phyloP scores from a whole-genome alignment of 2,888 invertebrate species.

The Cantharis nigra region DNA sequence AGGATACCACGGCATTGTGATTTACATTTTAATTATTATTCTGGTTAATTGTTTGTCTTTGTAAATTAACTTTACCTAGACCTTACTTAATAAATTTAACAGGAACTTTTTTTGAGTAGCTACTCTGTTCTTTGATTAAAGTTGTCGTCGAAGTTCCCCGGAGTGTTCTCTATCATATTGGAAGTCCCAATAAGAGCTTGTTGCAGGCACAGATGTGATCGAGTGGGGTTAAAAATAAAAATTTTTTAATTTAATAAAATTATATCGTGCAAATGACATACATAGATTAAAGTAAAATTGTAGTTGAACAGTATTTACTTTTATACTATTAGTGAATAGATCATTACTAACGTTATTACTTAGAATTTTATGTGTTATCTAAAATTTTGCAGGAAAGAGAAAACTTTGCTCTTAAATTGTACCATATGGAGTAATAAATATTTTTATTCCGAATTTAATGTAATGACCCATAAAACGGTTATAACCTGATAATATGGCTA shows the following conservation, averaged over 20 bases:
- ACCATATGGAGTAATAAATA: neutral
- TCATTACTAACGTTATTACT: neutral
- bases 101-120: neutral
- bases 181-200: neutral
- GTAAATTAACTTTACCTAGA: neutral
- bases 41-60: neutral
- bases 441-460: neutral
- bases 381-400: neutral
- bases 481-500: neutral
- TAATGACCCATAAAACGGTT: neutral
- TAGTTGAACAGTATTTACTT: neutral
- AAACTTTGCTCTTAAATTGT: neutral
- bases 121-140: neutral
- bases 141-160: neutral
- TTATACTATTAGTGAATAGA: neutral
- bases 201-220: neutral
- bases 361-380: neutral
- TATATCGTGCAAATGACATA: neutral
- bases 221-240: neutral
- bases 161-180: neutral
- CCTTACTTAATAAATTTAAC: neutral
- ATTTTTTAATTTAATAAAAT: neutral
- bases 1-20: neutral
- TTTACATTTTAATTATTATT: neutral
- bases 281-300: neutral